Conservation (phyloP, 1,140 invertebrate genomes). For the Formica selysi region DNA sequence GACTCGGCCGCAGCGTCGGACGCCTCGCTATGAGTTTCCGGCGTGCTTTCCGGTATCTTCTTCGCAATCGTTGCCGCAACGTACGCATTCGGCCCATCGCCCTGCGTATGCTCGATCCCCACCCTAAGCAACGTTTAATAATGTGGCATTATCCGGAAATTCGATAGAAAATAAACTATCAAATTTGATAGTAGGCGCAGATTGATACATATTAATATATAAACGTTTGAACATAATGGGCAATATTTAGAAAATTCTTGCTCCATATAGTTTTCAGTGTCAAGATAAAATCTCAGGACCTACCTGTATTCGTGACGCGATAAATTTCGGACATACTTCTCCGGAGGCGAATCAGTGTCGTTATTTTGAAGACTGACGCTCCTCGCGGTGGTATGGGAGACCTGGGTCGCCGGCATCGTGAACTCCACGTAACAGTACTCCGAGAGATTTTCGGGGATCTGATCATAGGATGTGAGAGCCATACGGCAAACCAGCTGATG, state of each 20-base stretch:
- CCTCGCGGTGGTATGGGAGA: slow-evolving; percentile 98
- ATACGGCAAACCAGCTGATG: slow-evolving; percentile 97
- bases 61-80: slow-evolving; percentile 89
- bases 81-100: slow-evolving; percentile 92
- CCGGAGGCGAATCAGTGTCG: slow-evolving; percentile 97
- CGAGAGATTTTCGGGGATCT: slow-evolving; percentile 97
- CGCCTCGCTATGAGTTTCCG: slow-evolving; percentile 75
- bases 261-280: neutral
- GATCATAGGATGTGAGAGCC: slow-evolving; percentile 98
- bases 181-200: too few species aligned
- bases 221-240: neutral
- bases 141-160: neutral
- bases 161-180: too few species aligned
- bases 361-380: slow-evolving; percentile 97
- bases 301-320: slow-evolving; percentile 98
- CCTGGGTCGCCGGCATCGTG: slow-evolving; percentile 99
- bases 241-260: neutral
- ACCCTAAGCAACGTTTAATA: slow-evolving; percentile 87
- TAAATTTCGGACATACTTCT: slow-evolving; percentile 99
- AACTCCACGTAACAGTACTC: slow-evolving; percentile 97
- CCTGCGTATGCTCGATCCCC: slow-evolving; percentile 94
- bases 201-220: neutral
- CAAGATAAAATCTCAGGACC: slow-evolving; percentile 71
- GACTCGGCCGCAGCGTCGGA: slow-evolving; percentile 76
- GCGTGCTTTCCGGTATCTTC: slow-evolving; percentile 77